Percentiles rank a stretch among this genome's conserved stretches.
Conservation (phyloP, 1,140 invertebrate species). For the Linepithema humile region DNA sequence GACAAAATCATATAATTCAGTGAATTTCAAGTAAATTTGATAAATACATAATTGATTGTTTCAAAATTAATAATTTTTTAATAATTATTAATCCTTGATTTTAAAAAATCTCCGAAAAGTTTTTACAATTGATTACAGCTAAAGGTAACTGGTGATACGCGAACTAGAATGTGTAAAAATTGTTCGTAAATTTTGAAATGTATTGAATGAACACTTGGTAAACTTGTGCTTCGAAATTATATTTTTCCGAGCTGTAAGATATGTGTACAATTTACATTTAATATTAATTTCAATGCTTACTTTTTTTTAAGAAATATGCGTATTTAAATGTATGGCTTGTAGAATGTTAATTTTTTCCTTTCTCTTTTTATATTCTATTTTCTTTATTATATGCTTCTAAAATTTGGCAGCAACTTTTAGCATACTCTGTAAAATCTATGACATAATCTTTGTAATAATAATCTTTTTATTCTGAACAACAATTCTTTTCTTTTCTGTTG, state of each 20-base stretch:
- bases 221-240: conserved; percentile 1
- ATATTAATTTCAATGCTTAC: neutral
- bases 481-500: neutral
- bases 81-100: too few species aligned
- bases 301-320: conserved; percentile 9
- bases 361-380: too few species aligned
- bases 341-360: neutral
- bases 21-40: too few species aligned
- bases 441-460: too few species aligned
- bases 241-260: neutral
- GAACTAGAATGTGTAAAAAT: neutral
- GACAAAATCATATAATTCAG: neutral
- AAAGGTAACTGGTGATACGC: neutral
- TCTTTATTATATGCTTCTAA: neutral
- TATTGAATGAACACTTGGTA: neutral
- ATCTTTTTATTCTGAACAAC: too few species aligned
- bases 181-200: neutral
- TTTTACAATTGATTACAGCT: too few species aligned
- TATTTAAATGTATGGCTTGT: neutral
- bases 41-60: too few species aligned
- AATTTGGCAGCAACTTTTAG: neutral
- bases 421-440: neutral
- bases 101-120: too few species aligned
- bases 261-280: neutral
- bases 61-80: too few species aligned